A percentile compares a stretch with the other conserved stretches of the same genome.
phyloP scores from a whole-genome alignment of 2,888 invertebrate species.

The Pristionchus japonicus region DNA sequence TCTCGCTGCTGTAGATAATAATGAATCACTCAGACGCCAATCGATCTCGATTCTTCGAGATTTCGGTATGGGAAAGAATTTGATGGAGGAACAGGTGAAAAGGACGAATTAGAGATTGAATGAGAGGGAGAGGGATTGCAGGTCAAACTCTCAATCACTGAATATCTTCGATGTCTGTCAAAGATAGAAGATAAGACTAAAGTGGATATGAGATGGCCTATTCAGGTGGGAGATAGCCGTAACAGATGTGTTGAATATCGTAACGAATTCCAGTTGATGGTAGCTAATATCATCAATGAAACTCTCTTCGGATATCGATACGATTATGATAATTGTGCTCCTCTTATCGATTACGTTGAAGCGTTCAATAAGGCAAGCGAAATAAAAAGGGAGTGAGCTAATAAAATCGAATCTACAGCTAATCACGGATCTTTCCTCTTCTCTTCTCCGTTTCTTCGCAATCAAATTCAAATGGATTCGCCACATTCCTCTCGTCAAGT shows the following conservation, averaged over 20 bases:
- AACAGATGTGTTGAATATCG: neutral
- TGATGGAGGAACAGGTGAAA: slow-evolving; percentile 14
- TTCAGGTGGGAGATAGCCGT: neutral
- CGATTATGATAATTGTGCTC: slow-evolving; percentile 9
- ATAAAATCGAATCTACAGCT: neutral
- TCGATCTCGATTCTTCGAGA: slow-evolving; percentile 3
- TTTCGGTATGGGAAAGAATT: slow-evolving; percentile 16
- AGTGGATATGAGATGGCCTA: neutral
- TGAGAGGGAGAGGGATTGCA: neutral
- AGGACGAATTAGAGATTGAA: neutral
- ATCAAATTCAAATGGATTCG: slow-evolving; percentile 16
- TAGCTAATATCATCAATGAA: slow-evolving; percentile 9
- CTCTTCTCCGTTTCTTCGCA: slow-evolving; percentile 14
- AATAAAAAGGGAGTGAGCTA: neutral
- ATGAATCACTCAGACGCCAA: neutral
- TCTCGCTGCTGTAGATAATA: too few relatives aligned
- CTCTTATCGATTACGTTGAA: slow-evolving; percentile 5
- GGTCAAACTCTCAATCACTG: neutral
- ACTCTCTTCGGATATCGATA: neutral
- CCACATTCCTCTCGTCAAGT: slow-evolving; percentile 16
- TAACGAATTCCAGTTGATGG: neutral
- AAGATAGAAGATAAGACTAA: neutral
- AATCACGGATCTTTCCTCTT: neutral
- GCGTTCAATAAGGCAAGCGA: neutral
- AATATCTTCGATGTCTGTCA: neutral